Conservation (phyloP, 2,113 vertebrate genomes). For the Ondatra zibethicus region DNA sequence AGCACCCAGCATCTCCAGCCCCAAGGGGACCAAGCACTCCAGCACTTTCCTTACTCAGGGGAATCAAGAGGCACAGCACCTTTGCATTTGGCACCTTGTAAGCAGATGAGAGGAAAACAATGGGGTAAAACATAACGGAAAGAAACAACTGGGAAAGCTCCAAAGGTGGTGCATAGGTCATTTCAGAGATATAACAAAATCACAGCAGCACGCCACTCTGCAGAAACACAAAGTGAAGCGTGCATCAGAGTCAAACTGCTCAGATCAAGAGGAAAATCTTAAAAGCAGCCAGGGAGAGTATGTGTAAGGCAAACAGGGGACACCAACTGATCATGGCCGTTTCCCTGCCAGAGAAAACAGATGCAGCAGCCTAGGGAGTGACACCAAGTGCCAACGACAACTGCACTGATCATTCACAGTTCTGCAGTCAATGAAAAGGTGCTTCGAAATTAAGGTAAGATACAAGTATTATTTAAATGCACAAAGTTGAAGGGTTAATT, state of each 20-base stretch:
- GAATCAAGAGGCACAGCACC: neutral
- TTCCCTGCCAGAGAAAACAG: neutral
- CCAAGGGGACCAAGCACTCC: neutral
- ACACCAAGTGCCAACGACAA: neutral
- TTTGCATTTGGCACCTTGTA: neutral
- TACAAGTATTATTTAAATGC: neutral
- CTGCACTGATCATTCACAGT: neutral
- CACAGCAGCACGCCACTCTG: neutral
- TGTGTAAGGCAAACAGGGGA: neutral
- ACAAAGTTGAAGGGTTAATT: neutral
- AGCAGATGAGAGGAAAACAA: neutral
- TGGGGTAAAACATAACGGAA: neutral
- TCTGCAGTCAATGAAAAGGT: neutral
- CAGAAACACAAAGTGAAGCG: neutral
- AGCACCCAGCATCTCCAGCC: neutral
- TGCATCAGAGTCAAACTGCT: neutral
- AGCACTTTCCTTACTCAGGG: neutral
- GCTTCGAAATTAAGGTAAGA: neutral
- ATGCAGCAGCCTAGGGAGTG: neutral
- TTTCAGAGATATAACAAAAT: neutral
- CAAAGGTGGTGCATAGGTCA: neutral
- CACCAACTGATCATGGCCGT: neutral
- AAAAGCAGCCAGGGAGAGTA: neutral
- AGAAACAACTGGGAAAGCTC: neutral
- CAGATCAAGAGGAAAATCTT: slow-evolving; percentile 14